Evolutionary conservation across 1,140 invertebrate species (phyloP).

Genomic region (Zaprionus camerounensis): DNA sequence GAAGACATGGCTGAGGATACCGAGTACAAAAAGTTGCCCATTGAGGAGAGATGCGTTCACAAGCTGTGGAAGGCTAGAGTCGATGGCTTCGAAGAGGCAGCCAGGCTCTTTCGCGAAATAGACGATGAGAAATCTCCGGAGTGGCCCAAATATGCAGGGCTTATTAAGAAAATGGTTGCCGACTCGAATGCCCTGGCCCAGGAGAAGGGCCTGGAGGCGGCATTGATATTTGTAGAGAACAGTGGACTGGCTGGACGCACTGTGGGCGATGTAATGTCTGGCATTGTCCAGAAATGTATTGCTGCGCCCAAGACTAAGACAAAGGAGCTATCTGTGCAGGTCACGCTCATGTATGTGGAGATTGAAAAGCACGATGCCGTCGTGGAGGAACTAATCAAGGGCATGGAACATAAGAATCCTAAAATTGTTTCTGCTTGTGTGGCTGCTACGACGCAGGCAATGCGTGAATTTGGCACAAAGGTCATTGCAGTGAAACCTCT

Average conservation of each 20-base stretch:
- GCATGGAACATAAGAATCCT: slow-evolving; percentile 97
- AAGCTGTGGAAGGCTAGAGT: slow-evolving; percentile 98
- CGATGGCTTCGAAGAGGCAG: slow-evolving; percentile 96
- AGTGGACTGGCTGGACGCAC: slow-evolving; percentile 93
- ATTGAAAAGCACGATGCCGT: slow-evolving; percentile 97
- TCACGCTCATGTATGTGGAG: slow-evolving; percentile 97
- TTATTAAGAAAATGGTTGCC: slow-evolving; percentile 98
- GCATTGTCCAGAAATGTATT: slow-evolving; percentile 96
- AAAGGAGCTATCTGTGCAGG: slow-evolving; percentile 94
- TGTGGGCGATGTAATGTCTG: slow-evolving; percentile 94
- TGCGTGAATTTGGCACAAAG: slow-evolving; percentile 96
- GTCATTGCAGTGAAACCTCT: slow-evolving; percentile 95
- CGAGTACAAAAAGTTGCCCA: slow-evolving; percentile 95
- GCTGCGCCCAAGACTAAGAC: slow-evolving; percentile 96
- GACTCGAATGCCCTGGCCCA: slow-evolving; percentile 98
- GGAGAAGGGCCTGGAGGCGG: slow-evolving; percentile 97
- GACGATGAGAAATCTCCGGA: slow-evolving; percentile 97
- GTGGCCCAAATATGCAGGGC: slow-evolving; percentile 94
- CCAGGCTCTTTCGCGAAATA: slow-evolving; percentile 93
- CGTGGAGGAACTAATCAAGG: slow-evolving; percentile 96
- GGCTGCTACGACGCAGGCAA: slow-evolving; percentile 89
- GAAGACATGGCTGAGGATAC: slow-evolving; percentile 92
- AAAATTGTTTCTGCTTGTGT: slow-evolving; percentile 96
- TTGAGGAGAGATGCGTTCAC: slow-evolving; percentile 96
- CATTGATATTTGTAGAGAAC: slow-evolving; percentile 95